Conservation (phyloP, 2,888 invertebrate species). For the Ophion slaviceki region DNA sequence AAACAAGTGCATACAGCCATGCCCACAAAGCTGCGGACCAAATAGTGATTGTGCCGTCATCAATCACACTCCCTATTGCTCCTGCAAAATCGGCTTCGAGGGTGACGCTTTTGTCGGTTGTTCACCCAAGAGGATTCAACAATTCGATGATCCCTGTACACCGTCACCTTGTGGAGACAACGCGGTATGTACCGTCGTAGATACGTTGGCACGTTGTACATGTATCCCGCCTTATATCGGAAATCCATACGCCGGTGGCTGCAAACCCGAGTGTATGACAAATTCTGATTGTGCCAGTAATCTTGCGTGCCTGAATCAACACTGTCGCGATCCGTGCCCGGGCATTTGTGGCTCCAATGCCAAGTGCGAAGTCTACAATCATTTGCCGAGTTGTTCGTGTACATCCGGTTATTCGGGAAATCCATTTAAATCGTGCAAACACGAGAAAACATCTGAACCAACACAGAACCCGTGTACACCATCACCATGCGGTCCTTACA, state of each 20-base stretch:
- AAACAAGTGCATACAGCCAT: slow-evolving; percentile 93
- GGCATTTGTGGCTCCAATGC: slow-evolving; percentile 94
- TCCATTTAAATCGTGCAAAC: slow-evolving; percentile 91
- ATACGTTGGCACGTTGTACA: slow-evolving; percentile 90
- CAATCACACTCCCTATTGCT: slow-evolving; percentile 92
- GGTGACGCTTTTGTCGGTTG: slow-evolving; percentile 95
- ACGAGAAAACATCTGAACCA: slow-evolving; percentile 73
- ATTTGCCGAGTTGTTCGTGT: slow-evolving; percentile 93
- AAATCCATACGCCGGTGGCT: slow-evolving; percentile 91
- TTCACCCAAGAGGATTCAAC: slow-evolving; percentile 84
- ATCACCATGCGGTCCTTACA: slow-evolving; percentile 87
- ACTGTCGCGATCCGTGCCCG: slow-evolving; percentile 94
- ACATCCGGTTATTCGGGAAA: slow-evolving; percentile 91
- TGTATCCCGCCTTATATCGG: slow-evolving; percentile 95
- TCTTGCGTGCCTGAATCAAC: slow-evolving; percentile 92
- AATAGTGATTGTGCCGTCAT: slow-evolving; percentile 88
- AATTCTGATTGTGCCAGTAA: slow-evolving; percentile 92
- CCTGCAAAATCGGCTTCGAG: slow-evolving; percentile 90
- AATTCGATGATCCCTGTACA: slow-evolving; percentile 87
- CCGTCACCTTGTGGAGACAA: slow-evolving; percentile 94
- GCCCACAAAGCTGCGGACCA: slow-evolving; percentile 90
- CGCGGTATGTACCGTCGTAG: slow-evolving; percentile 89
- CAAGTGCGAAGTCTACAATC: slow-evolving; percentile 92
- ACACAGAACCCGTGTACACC: slow-evolving; percentile 85
- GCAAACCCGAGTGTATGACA: slow-evolving; percentile 93